Conservation (phyloP, 2,113 vertebrate species). For the Cochlearius cochlearius region DNA sequence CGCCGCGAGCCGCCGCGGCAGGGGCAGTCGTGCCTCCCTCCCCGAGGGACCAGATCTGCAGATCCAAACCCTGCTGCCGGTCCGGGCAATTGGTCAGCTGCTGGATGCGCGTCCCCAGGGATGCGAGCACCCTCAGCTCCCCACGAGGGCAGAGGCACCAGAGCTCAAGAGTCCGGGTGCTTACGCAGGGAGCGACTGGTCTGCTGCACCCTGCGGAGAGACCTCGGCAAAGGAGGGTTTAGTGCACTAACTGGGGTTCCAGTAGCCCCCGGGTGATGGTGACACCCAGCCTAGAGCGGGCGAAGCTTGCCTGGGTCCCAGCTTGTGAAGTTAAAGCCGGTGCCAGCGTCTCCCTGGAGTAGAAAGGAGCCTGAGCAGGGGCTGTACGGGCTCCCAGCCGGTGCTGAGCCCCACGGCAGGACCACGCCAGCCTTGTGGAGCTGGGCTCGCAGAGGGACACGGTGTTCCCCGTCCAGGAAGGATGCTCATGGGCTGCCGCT, state of each 20-base stretch:
- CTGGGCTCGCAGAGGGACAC: not conserved
- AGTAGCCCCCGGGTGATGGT: not conserved
- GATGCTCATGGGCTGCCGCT: not conserved
- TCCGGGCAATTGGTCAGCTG: not conserved
- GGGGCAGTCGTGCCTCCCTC: not conserved
- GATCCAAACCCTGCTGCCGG: not conserved
- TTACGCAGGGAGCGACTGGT: not conserved
- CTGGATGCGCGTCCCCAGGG: not conserved
- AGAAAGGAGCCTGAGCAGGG: not conserved
- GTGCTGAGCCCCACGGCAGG: rapidly evolving
- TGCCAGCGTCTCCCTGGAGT: not conserved
- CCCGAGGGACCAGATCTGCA: not conserved
- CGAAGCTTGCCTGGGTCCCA: not conserved
- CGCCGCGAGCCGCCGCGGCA: not conserved
- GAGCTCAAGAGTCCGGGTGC: not conserved
- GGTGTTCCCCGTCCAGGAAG: not conserved
- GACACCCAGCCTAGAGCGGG: not conserved
- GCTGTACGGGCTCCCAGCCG: not conserved
- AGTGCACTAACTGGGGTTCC: not conserved
- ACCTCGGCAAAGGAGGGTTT: not conserved
- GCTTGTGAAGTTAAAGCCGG: not conserved
- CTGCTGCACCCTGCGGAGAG: not conserved
- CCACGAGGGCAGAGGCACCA: not conserved
- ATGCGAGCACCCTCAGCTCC: not conserved
- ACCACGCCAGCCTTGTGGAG: rapidly evolving